Conservation (phyloP, 2,113 vertebrate genomes). For the Melanocharis versteri region DNA sequence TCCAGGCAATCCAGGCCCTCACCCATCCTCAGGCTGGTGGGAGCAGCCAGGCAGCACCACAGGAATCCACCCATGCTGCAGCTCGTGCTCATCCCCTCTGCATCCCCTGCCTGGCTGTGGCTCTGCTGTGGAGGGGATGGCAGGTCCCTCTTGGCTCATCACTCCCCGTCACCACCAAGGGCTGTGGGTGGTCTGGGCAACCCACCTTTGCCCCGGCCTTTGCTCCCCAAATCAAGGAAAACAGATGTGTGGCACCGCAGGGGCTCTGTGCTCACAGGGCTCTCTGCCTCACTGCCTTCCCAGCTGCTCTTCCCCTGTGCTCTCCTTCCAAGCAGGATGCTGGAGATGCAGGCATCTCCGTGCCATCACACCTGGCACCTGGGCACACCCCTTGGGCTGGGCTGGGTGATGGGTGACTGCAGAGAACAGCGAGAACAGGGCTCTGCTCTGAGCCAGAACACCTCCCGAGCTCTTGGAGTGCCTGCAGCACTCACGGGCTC, state of each 20-base stretch:
- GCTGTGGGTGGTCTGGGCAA: neutral
- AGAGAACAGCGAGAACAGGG: neutral
- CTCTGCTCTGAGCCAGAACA: neutral
- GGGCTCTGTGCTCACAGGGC: neutral
- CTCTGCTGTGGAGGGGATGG: neutral
- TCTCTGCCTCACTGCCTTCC: neutral
- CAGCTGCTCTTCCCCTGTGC: neutral
- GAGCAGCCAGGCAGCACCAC: accelerated
- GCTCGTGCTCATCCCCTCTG: neutral
- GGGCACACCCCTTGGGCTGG: too few species aligned
- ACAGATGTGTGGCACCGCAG: neutral
- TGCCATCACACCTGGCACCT: neutral
- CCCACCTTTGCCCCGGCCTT: neutral
- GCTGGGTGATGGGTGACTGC: neutral
- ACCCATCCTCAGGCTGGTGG: neutral
- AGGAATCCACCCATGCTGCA: neutral
- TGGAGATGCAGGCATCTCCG: accelerated
- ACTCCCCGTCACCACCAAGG: neutral
- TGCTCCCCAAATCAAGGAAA: neutral
- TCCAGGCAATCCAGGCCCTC: neutral
- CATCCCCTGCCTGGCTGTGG: neutral
- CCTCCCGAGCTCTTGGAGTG: neutral
- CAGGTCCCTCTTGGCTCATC: neutral
- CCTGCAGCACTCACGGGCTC: neutral
- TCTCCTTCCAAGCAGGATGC: neutral